These are phyloP conservation scores for Girardia tigrina DNA, from an alignment of 2,888 invertebrate genomes.

Conservation along the genomic window DNA sequence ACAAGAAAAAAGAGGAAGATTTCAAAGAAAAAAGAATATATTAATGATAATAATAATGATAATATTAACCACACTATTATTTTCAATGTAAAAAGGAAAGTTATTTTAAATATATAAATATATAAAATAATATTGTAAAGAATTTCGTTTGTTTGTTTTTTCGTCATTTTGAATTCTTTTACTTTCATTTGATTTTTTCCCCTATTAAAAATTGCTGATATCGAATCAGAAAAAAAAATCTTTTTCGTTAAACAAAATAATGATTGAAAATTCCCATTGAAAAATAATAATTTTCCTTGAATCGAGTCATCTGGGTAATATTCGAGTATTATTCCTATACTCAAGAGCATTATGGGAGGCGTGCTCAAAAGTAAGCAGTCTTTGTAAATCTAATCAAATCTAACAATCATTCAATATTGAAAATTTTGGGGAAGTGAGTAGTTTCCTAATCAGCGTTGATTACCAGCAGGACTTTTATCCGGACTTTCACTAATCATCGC, in stretches of 20 bases:
- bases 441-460: slow-evolving; percentile 18
- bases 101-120: no score
- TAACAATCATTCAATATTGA: slow-evolving; percentile 17
- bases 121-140: no score
- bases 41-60: background rate
- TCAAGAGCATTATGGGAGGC: slow-evolving; percentile 23
- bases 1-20: background rate
- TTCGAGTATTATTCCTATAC: slow-evolving; percentile 17
- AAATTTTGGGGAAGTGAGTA: slow-evolving; percentile 5
- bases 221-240: no score
- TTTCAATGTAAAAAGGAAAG: background rate
- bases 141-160: no score
- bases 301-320: slow-evolving; percentile 20
- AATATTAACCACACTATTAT: background rate
- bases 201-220: no score
- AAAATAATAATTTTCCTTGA: no score
- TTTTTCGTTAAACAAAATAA: no score
- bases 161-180: no score
- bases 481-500: slow-evolving; percentile 4
- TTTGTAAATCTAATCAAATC: slow-evolving; percentile 20
- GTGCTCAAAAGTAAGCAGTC: slow-evolving; percentile 8
- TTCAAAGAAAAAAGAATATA: background rate
- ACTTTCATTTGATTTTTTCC: no score
- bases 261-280: no score
- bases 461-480: slow-evolving; percentile 23